Conservation (phyloP, 1,140 invertebrate genomes). For the Pogonomyrmex barbatus region DNA sequence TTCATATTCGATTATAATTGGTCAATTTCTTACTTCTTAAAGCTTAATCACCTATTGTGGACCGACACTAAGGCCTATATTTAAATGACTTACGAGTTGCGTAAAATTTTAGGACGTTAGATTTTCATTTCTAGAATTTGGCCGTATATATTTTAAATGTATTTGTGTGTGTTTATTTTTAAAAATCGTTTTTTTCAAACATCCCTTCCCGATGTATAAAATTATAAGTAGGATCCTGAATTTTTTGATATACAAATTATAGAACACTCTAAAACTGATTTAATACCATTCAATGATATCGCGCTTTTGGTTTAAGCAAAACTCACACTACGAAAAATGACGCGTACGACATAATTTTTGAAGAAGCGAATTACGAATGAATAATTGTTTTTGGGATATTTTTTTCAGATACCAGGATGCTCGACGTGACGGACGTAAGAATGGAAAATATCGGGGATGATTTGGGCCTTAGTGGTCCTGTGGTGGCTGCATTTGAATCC, state of each 20-base stretch:
- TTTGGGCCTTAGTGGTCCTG: slow-evolving; percentile 86
- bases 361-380: not conserved
- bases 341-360: not conserved
- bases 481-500: slow-evolving; percentile 84
- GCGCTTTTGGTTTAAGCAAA: not conserved
- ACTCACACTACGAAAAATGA: not conserved
- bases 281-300: not conserved
- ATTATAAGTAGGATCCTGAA: too few relatives aligned
- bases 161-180: too few relatives aligned
- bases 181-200: too few relatives aligned
- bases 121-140: too few relatives aligned
- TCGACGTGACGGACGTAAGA: not conserved
- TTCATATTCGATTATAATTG: too few relatives aligned
- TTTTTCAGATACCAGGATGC: slow-evolving; percentile 44
- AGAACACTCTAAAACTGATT: not conserved
- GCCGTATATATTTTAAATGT: too few relatives aligned
- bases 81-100: too few relatives aligned
- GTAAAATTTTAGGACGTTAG: too few relatives aligned
- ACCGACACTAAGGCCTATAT: too few relatives aligned
- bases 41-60: too few relatives aligned
- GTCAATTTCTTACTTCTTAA: too few relatives aligned
- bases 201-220: too few relatives aligned
- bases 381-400: slow-evolving; percentile 18
- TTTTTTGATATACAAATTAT: not conserved
- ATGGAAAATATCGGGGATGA: slow-evolving; percentile 71